Evolutionary conservation across 2,888 invertebrate genomes (phyloP), one percentile per base, ranked within the genome.

Genomic region (Orgyia antiqua): DNA sequence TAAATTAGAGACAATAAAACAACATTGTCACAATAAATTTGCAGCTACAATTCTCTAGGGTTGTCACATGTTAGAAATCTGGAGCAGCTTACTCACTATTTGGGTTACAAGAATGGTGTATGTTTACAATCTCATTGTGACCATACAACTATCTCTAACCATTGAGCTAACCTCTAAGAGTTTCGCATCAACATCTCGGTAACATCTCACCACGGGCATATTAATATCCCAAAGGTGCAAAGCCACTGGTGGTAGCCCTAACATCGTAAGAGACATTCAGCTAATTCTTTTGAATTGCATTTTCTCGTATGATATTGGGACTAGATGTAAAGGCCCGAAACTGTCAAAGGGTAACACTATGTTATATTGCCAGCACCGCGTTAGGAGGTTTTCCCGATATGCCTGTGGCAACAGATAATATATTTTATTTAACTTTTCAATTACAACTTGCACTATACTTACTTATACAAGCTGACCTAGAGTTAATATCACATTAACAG

Each of bases 91-190:
- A 71, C 59, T 64, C 62, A 64, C 65, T 74, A 77, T 64, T 68
- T 68, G 68, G 75, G 79, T 79, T 76, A 73, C 75, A 82, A 84
- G 84, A 82, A 82, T 63, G 58, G 68, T 45, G 53, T 76, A 83
- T 76, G 78, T 53, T 58, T 65, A 73, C 67, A 67, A 83, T 33
- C 10, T 27, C 24, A 60, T 76, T 70, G 58, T 66, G 68, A 63
- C 47, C 80, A 82, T 76, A 82, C 68, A 58, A 68, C 52, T 57
- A 76, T 79, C 86, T 79, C 84, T 68, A 64, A 54, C 58, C 55
- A 57, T 49, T 38, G 44, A 55, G 68, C 58, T 74, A 68, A 66
- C 58, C 78, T 75, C 72, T 49, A 64, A 78, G 61, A 71, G 74
- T 55, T 72, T 44, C 34, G 35, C 33, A 31, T 56, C 49, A 23